Evolutionary conservation across 2,797 vertebrate genomes (phyloP).

Genomic region (Poecile montanus): DNA sequence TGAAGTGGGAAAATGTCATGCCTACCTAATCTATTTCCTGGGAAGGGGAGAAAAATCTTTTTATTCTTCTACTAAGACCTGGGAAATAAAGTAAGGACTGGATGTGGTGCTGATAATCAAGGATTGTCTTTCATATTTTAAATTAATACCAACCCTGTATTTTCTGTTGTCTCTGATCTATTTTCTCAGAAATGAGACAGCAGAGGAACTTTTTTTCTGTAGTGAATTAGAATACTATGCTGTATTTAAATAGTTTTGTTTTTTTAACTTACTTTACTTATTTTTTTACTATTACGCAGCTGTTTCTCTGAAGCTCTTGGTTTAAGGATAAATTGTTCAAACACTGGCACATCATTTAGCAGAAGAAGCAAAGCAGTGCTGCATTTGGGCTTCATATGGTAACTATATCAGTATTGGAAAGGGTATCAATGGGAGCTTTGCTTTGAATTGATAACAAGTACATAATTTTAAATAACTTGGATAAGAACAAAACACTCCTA

Average conservation of each 20-base stretch:
- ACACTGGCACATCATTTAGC: background rate
- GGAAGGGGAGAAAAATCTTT: constrained; percentile 30
- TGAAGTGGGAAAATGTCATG: constrained; percentile 65
- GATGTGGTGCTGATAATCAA: constrained; percentile 21
- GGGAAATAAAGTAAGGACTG: constrained; percentile 39
- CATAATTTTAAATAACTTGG: background rate
- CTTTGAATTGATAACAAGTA: background rate
- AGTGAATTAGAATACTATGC: background rate
- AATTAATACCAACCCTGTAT: background rate
- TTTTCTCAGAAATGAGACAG: background rate
- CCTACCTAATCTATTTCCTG: constrained; percentile 70
- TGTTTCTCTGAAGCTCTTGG: background rate
- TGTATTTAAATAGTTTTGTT: background rate
- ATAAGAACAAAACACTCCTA: background rate
- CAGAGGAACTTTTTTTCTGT: background rate
- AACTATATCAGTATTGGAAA: background rate
- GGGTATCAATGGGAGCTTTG: background rate
- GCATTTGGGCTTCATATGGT: background rate
- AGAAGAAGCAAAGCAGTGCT: background rate
- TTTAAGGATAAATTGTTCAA: background rate
- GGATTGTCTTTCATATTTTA: constrained; percentile 43
- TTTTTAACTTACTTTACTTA: background rate
- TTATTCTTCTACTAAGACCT: constrained; percentile 48
- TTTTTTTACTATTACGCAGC: background rate
- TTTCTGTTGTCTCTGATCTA: background rate